Percentiles rank a stretch among this genome's conserved stretches.
These are phyloP conservation scores for Drosophila grimshawi DNA, from an alignment of 1,140 invertebrate genomes.

Conservation along the genomic window DNA sequence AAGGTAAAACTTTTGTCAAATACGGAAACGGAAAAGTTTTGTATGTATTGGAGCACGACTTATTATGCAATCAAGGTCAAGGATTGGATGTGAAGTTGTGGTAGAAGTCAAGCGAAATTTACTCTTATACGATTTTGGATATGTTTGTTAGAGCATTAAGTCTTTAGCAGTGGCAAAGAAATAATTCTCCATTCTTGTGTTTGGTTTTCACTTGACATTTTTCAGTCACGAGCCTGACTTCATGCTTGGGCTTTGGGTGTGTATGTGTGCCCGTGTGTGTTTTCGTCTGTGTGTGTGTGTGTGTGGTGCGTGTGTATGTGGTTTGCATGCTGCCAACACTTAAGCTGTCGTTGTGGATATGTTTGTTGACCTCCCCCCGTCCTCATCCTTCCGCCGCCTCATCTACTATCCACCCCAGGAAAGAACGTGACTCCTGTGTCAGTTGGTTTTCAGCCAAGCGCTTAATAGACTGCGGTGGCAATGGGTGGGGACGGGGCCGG, in stretches of 20 bases:
- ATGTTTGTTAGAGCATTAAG: not conserved
- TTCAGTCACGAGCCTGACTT: conserved; percentile 47
- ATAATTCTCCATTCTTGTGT: not conserved
- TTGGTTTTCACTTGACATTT: conserved; percentile 29
- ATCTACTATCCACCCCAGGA: not conserved
- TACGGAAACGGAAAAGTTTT: too few relatives aligned
- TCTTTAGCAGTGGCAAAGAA: not conserved
- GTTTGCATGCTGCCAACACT: conserved; percentile 71
- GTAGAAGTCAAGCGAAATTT: too few relatives aligned
- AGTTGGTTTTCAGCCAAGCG: conserved; percentile 16
- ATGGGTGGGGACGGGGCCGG: not conserved
- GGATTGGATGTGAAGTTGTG: too few relatives aligned
- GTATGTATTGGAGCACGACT: too few relatives aligned
- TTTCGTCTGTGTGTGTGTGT: conserved; percentile 11
- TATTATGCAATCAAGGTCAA: too few relatives aligned
- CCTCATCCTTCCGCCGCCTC: not conserved
- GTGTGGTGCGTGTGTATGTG: conserved; percentile 57
- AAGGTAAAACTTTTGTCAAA: too few relatives aligned
- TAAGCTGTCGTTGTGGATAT: conserved; percentile 59
- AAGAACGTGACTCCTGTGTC: conserved; percentile 62
- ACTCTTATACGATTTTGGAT: not conserved
- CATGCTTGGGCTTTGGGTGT: conserved; percentile 32
- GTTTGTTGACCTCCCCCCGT: conserved; percentile 21
- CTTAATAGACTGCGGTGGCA: conserved; percentile 6
- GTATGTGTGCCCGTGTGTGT: conserved; percentile 7